Base-by-base conservation (phyloP, 2,888 invertebrate species). In the Clitarchus hookeri region DNA sequence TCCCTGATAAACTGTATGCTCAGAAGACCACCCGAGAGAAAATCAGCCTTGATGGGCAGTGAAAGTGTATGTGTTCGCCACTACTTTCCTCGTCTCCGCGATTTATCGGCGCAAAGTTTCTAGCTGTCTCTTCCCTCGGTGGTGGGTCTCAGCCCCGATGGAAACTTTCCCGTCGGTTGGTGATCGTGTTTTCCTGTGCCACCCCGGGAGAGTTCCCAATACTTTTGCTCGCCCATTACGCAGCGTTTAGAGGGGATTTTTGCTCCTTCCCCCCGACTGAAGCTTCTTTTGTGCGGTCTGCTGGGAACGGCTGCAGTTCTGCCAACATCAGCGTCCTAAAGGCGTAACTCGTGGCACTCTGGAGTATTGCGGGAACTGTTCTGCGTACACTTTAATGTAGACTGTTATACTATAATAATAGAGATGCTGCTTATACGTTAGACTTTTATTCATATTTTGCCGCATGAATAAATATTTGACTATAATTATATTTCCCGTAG, bases 211-310 rank as follows among this genome's bases (percentile, higher is more conserved):
- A 19, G n/a, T 8, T 65, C 16, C 65, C 65, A 65, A 65, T 65
- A 65, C 65, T 65, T 65, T 65, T 65, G 65, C 65, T 23, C 65
- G 65, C 65, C 65, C 65, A 65, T 65, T 65, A 65, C 65, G 65
- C 65, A 65, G 65, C 65, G 65, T 65, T 65, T 65, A 65, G 19
- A 65, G 65, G 23, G n/a, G 65, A 65, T n/a, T n/a, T 65, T 23
- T n/a, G 65, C 23, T 65, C n/a, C 65, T 19, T 6, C 19, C 6
- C 19, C 23, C 19, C 65, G 65, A 65, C 65, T 11, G 16, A 65
- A 65, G 19, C 65, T 65, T 65, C 65, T 65, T 65, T 65, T 19
- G 65, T 65, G 65, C 16, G 16, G 11, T n/a, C 65, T 65, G 65
- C n/a, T n/a, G 65, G 19, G 48, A 48, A 48, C 48, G 11, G 3